Evolutionary conservation across 2,888 invertebrate genomes (phyloP).

Genomic region (Eumerus sabulonum): DNA sequence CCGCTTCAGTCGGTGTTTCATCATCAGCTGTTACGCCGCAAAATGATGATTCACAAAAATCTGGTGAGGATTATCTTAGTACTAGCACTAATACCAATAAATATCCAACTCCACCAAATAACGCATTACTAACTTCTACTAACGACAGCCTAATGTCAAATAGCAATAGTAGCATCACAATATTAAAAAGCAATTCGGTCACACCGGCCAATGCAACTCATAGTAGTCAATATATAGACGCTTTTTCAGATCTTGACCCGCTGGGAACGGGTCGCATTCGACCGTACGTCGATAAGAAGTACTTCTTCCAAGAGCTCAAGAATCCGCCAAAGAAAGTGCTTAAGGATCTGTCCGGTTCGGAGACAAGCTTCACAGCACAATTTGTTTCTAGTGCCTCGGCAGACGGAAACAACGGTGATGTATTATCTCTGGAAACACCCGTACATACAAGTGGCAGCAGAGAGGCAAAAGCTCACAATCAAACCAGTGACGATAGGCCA

Average conservation of each 20-base stretch:
- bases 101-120: constrained; percentile 63
- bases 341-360: constrained; percentile 84
- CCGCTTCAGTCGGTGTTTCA: constrained; percentile 15
- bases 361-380: constrained; percentile 55
- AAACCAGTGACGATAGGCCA: constrained; percentile 31
- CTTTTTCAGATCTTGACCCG: constrained; percentile 96
- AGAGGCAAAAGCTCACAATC: constrained; percentile 14
- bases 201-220: constrained; percentile 77
- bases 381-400: constrained; percentile 40
- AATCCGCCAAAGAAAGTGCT: constrained; percentile 95
- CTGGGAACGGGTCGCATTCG: constrained; percentile 94
- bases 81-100: constrained; percentile 65
- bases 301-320: constrained; percentile 97
- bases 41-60: constrained; percentile 71
- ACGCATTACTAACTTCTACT: constrained; percentile 64
- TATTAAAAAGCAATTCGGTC: constrained; percentile 69
- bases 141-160: constrained; percentile 59
- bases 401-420: constrained; percentile 52
- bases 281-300: constrained; percentile 96
- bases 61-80: constrained; percentile 72
- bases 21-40: constrained; percentile 35
- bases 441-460: constrained; percentile 46
- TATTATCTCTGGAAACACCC: constrained; percentile 40
- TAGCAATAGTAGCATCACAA: constrained; percentile 57
- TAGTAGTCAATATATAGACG: constrained; percentile 83